Base-by-base conservation (phyloP, 2,797 vertebrate species). In the Pangasius macronema region DNA sequence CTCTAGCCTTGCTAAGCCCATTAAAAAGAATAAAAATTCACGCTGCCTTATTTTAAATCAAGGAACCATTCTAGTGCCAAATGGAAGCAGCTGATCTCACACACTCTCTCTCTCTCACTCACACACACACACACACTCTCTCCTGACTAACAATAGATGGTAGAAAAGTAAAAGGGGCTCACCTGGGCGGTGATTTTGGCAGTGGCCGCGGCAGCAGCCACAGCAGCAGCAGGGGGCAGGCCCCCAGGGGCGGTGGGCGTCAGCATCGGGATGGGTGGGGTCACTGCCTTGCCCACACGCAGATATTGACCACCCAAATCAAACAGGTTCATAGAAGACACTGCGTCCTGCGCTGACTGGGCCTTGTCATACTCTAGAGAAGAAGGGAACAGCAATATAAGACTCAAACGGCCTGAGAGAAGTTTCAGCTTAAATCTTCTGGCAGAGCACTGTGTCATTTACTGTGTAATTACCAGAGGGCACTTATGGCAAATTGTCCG, bases 171-270 rank as follows among this genome's bases (percentile, higher is more conserved):
- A 79, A 83, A 88, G 39, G 16, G 36, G 55, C 93, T 95, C 88
- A 97, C 97, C 97, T 97, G 97, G 10, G 97, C 97, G 0, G 97
- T 97, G 88, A 97, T 97, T 92, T 97, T 97, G 82, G 97, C 97
- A 0, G 97, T 97, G 53, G 97, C 97, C 0, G 97, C 97, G 0
- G 97, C 97, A 0, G 97, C 97, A 0, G 97, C 97, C 0, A 97
- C 97, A 0, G 97, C 97, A 0, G 97, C 97, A 0, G 97, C 97
- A 0, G 97, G 96, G 0, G 97, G 97, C 0, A 97, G 92, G 10
- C 97, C 97, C 13, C 97, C 97, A 0, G 97, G 97, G 0, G 97
- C 96, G 30, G 96, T 94, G 0, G 96, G 96, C 0, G 97, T 96
- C 57, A 97, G 94, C 0, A 97, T 95, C 0, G 97, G 96, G 95